These are phyloP conservation scores for Ephydatia muelleri DNA, from an alignment of 37 sponge, comb jelly and placozoan species.

Conservation along the genomic window DNA sequence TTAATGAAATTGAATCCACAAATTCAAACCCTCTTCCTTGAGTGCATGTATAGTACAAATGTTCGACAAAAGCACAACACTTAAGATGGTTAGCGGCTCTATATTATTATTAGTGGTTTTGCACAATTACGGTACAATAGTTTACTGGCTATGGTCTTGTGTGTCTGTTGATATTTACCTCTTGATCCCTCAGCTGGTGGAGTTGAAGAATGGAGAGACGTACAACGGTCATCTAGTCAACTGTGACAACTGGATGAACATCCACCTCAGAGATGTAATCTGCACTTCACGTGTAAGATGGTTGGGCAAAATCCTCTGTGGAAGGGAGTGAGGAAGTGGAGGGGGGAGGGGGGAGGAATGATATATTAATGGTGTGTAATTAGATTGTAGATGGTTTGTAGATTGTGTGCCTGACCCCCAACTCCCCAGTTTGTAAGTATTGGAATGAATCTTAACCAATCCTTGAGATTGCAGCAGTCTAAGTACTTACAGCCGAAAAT, in stretches of 20 bases:
- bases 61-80: no score
- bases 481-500: background rate
- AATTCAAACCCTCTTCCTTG: no score
- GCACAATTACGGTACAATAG: background rate
- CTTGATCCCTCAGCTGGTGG: conserved; percentile 55
- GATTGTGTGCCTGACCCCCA: background rate
- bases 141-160: background rate
- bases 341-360: background rate
- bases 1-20: no score
- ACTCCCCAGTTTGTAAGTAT: background rate
- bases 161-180: background rate
- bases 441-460: background rate
- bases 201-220: conserved; percentile 99
- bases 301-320: no score
- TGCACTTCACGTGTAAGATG: conserved; percentile 90
- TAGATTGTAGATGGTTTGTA: no score
- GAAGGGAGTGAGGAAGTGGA: no score
- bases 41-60: no score
- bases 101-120: background rate
- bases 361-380: background rate
- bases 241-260: conserved; percentile 99
- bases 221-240: conserved; percentile 97
- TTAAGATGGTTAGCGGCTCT: no score
- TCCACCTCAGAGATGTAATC: conserved; percentile 94
- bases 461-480: background rate